A percentile compares a stretch with the other conserved stretches of the same genome.
phyloP scores from a whole-genome alignment of 2,797 vertebrate genomes.

The Gymnothorax javanicus region DNA sequence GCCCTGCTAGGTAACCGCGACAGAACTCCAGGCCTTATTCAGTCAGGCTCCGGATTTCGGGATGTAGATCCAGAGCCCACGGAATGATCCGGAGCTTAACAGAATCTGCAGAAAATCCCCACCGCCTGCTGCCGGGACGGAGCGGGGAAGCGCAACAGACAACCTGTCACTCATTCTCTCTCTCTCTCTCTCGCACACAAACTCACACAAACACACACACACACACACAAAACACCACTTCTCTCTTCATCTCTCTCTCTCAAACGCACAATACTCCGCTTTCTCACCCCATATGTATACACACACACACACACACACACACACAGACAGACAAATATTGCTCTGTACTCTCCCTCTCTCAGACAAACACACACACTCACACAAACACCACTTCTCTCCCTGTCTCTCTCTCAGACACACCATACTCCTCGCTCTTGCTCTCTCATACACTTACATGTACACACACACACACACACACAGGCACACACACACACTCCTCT shows the following conservation, averaged over 20 bases:
- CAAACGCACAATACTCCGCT: background rate
- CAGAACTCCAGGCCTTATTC: background rate
- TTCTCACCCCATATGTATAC: background rate
- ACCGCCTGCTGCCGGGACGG: background rate
- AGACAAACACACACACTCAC: no score
- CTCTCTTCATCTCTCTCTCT: background rate
- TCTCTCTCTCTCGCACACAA: background rate
- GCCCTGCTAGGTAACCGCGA: background rate
- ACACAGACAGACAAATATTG: no score
- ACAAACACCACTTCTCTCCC: no score
- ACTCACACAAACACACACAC: background rate
- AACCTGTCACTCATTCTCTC: background rate
- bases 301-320: no score
- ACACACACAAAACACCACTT: background rate
- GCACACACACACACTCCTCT: background rate
- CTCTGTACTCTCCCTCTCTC: no score
- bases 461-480: no score
- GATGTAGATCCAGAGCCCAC: background rate
- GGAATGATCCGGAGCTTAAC: slow-evolving; percentile 3
- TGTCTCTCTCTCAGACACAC: no score
- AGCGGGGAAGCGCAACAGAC: background rate
- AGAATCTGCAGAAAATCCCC: background rate
- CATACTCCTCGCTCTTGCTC: no score
- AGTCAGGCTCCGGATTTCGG: background rate
- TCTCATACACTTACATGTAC: no score